Conservation (phyloP, 2,888 invertebrate species). For the Idaea aversata region DNA sequence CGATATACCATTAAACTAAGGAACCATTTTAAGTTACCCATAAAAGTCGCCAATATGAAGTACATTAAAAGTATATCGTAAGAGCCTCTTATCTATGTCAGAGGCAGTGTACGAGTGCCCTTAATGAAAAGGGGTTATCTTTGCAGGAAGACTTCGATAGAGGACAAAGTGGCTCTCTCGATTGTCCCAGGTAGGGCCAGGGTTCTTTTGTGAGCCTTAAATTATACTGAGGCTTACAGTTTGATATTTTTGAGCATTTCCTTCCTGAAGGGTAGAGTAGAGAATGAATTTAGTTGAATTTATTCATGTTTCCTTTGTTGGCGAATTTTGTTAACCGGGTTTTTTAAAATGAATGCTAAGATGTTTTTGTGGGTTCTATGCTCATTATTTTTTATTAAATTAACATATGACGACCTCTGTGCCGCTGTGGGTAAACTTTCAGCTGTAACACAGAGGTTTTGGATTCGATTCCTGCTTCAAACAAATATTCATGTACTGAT, state of each 20-base stretch:
- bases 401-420: too few relatives aligned
- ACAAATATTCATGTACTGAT: too few relatives aligned
- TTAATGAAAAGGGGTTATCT: constrained; percentile 57
- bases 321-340: neutral
- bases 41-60: neutral
- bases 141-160: constrained; percentile 7
- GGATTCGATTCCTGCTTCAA: too few relatives aligned
- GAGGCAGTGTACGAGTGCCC: constrained; percentile 35
- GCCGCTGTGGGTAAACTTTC: too few relatives aligned
- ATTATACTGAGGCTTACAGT: neutral
- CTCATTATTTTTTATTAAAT: too few relatives aligned
- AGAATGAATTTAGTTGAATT: neutral
- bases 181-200: constrained; percentile 36
- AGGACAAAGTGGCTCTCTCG: constrained; percentile 29
- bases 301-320: neutral
- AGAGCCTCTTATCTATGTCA: constrained; percentile 33
- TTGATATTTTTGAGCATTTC: neutral
- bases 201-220: constrained; percentile 19
- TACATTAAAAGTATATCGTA: constrained; percentile 28
- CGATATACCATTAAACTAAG: constrained; percentile 1
- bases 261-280: neutral
- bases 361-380: neutral
- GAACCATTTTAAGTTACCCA: neutral
- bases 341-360: neutral
- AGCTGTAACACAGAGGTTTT: too few relatives aligned